Evolutionary conservation across 2,888 invertebrate species (phyloP).

Genomic region (Agrypnus murinus): DNA sequence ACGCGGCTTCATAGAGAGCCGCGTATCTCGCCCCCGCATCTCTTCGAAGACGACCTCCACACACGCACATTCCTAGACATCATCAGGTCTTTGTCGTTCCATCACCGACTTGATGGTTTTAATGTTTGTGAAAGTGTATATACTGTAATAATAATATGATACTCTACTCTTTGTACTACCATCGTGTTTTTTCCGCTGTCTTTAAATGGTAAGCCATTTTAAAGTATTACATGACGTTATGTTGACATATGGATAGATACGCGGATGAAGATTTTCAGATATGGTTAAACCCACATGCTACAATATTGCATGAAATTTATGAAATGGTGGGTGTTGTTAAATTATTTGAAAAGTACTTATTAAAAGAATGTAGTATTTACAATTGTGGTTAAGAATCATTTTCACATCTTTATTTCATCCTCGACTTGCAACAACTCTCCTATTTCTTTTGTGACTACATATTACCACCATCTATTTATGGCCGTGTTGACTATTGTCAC

Average conservation of each 20-base stretch:
- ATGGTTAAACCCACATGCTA: background rate
- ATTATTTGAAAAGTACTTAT: too few species aligned
- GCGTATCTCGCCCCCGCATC: constrained; percentile 69
- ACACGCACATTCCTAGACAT: constrained; percentile 62
- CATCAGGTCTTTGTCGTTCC: constrained; percentile 55
- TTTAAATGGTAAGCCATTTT: constrained; percentile 18
- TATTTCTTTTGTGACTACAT: too few species aligned
- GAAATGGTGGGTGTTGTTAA: too few species aligned
- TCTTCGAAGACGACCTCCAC: constrained; percentile 59
- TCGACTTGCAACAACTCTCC: too few species aligned
- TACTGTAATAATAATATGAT: background rate
- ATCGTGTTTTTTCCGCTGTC: background rate
- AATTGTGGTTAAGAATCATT: too few species aligned
- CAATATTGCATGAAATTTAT: too few species aligned
- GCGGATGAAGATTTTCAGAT: background rate
- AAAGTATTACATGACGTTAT: constrained; percentile 15
- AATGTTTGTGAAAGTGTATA: constrained; percentile 14
- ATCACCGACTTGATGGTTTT: constrained; percentile 41
- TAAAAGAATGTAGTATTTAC: too few species aligned
- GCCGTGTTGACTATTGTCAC: too few species aligned
- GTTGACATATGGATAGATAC: constrained; percentile 13
- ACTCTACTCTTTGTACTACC: background rate
- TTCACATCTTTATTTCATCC: too few species aligned
- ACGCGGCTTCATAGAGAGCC: constrained; percentile 67
- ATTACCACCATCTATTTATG: too few species aligned